Evolutionary conservation across 1,140 invertebrate species (phyloP).

Genomic region (Paralvinella palmiformis): DNA sequence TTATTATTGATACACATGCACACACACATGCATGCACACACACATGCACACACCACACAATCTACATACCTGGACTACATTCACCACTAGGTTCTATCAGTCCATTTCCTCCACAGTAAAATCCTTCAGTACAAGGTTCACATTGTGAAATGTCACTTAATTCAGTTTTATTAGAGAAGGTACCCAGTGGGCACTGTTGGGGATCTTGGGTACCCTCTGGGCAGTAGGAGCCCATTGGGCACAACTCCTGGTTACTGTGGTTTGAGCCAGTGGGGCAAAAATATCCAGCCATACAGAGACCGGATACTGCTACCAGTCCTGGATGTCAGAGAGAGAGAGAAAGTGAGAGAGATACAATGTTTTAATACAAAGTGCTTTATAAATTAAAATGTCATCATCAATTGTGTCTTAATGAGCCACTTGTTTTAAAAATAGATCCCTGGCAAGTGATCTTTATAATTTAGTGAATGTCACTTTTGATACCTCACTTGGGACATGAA

Average conservation of each 20-base stretch:
- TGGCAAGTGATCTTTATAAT: too few species aligned
- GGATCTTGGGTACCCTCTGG: conserved; percentile 29
- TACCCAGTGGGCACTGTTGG: conserved; percentile 36
- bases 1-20: too few species aligned
- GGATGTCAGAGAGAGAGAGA: conserved; percentile 22
- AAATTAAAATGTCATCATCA: too few species aligned
- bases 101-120: conserved; percentile 37
- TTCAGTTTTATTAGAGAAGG: conserved; percentile 38
- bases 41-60: too few species aligned
- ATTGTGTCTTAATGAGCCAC: too few species aligned
- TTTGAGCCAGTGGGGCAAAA: conserved; percentile 38
- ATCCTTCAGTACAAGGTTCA: conserved; percentile 33
- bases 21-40: too few species aligned
- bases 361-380: too few species aligned
- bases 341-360: too few species aligned
- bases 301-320: conserved; percentile 17
- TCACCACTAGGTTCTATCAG: conserved; percentile 33
- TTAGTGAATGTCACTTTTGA: too few species aligned
- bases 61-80: conserved; percentile 39
- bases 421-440: too few species aligned
- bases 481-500: too few species aligned
- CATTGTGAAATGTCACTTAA: conserved; percentile 24
- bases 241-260: conserved; percentile 28
- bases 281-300: conserved; percentile 22
- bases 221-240: conserved; percentile 39